Evolutionary conservation across 2,113 vertebrate species (phyloP).

Genomic region (Myrmecobius fasciatus): DNA sequence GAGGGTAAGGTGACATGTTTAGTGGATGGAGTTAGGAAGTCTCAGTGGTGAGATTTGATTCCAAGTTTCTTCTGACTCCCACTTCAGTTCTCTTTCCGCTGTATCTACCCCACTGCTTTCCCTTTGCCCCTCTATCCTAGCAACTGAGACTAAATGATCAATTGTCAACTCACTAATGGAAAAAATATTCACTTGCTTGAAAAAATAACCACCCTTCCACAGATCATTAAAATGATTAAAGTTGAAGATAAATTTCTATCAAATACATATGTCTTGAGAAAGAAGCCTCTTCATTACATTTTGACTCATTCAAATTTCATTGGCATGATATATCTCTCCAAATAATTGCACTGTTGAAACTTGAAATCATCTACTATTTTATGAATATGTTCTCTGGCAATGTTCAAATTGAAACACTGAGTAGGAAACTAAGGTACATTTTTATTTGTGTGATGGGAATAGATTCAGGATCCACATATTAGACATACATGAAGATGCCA

Average conservation of each 20-base stretch:
- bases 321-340: neutral
- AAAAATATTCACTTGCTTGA: conserved; percentile 49
- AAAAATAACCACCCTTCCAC: neutral
- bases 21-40: neutral
- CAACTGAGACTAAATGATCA: conserved; percentile 55
- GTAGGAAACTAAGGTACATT: neutral
- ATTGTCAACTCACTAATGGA: neutral
- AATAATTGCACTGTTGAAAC: neutral
- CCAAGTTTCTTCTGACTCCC: neutral
- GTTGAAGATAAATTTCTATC: neutral
- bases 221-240: neutral
- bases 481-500: neutral
- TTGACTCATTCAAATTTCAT: neutral
- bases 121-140: neutral
- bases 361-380: neutral
- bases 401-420: neutral
- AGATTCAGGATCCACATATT: neutral
- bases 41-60: neutral
- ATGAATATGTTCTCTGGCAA: neutral
- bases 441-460: neutral
- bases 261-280: conserved; percentile 7
- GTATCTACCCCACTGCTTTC: neutral
- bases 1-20: neutral
- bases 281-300: neutral
- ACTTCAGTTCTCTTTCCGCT: neutral